Evolutionary conservation across 2,888 invertebrate genomes (phyloP), one percentile per base, ranked within the genome.

Genomic region (Hedya salicella): DNA sequence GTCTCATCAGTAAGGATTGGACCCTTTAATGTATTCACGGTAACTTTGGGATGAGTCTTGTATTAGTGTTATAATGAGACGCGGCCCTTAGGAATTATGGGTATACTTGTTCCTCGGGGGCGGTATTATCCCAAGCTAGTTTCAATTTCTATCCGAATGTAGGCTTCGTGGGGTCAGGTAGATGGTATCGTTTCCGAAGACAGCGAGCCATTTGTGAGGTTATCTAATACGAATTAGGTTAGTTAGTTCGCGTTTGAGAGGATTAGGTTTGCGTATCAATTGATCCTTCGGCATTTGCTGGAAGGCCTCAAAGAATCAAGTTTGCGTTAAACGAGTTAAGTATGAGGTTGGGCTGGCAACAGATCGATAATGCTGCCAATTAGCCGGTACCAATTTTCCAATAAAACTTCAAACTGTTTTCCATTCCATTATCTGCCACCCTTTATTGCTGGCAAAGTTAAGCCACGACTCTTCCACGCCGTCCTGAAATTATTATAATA

Each of bases 341-440:
- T 75, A 67, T 67, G 48, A 48, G 17, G 39, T 49, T 48, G 17
- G 13, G 73, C 83, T 83, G 78, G 84, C 81, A 79, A 77, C 81
- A 78, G 80, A 91, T 92, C 91, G 87, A 92, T 91, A 91, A 87
- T 89, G 82, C 83, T 86, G 84, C 89, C 91, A 91, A 92, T 91
- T 92, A 91, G 89, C 84, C 86, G 83, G 84, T 84, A 87, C 89
- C 91, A 91, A 92, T 92, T 91, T 90, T 85, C 91, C 91, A 91
- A 91, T 91, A 91, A 91, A 92, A 92, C 91, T 91, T 91, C 89
- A 91, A 91, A 91, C 91, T 91, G 92, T 91, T 92, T 92, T 92
- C 91, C 91, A 90, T 92, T 89, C 91, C 91, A 91, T 92, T 92
- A 92, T 92, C 91, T 91, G 86, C 90, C 89, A 85, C 91, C 91